Conservation (phyloP, 2,113 vertebrate species). For the Gracilinanus agilis region DNA sequence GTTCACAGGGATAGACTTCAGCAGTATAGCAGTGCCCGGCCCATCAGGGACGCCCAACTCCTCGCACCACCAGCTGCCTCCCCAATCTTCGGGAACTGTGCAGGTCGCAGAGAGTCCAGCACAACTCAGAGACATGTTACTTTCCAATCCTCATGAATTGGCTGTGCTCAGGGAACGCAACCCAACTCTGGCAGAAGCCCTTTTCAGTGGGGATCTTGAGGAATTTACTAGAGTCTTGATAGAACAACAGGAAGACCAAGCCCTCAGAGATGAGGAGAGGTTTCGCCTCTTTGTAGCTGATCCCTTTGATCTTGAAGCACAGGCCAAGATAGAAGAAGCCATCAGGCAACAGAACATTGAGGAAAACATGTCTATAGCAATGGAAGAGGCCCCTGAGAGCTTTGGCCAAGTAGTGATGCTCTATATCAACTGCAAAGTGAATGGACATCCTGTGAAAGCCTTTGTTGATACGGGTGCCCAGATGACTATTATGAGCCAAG, state of each 20-base stretch:
- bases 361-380: constrained; percentile 99
- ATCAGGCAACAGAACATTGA: constrained; percentile 98
- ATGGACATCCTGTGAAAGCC: constrained; percentile 96
- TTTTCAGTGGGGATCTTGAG: constrained; percentile 95
- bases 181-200: constrained; percentile 92
- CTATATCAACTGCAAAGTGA: constrained; percentile 99
- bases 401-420: constrained; percentile 99
- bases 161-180: constrained; percentile 96
- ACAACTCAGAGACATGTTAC: constrained; percentile 93
- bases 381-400: constrained; percentile 98
- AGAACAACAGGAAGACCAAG: constrained; percentile 94
- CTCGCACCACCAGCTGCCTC: constrained; percentile 63
- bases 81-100: not conserved
- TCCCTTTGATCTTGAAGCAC: constrained; percentile 96
- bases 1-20: constrained; percentile 90
- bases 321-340: constrained; percentile 98
- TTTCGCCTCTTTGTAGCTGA: constrained; percentile 93
- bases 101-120: constrained; percentile 90
- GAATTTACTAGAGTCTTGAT: constrained; percentile 93
- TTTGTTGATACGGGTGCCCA: constrained; percentile 99
- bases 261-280: constrained; percentile 92
- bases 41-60: constrained; percentile 79
- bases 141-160: constrained; percentile 95
- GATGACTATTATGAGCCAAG: constrained; percentile 99
- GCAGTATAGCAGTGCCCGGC: constrained; percentile 89